Base-by-base conservation (phyloP, 2,888 invertebrate genomes). In the Octonoba sinensis region DNA sequence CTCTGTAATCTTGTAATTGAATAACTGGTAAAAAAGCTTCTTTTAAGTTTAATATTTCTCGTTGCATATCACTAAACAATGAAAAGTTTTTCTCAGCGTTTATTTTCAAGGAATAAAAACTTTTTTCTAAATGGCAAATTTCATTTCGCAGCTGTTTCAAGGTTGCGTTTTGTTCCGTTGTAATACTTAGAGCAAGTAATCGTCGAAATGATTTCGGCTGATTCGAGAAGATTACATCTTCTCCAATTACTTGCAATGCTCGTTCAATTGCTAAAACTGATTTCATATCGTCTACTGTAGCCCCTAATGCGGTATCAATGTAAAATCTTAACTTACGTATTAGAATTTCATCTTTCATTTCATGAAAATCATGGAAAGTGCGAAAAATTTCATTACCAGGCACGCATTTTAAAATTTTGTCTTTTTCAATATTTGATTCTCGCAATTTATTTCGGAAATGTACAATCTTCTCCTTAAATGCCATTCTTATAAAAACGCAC, bases 201-300 rank as follows among this genome's bases (percentile, higher is more conserved):
- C 36, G 36, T 36, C 36, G 36, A 36, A 36, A 6, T 36, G 36
- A 36, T 36, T 36, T 36, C 8, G 36, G 36, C 3, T 36, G 36
- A 3, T 36, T 36, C 8, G 8, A 36, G 36, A 8, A 36, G 0
- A 36, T 69, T 36, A 36, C 8, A 8, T 51, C 44, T 54, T 79
- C 78, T 44, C 78, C 72, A 24, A 79, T 51, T 13, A 79, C 72
- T 46, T 67, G 66, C 22, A 79, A 65, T 12, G 16, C 51, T 18
- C 78, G 59, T 60, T 67, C 66, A 24, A 79, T 44, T 15, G 67
- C 49, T 1, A 72, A 57, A 49, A 79, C 20, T 13, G 72, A 57
- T 54, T 66, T 79, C 0, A 16, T 12, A n/a, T 60, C 36, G 18
- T 15, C 54, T 16, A 54, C 12, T 12, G 3, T n/a, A 18, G 67